Evolutionary conservation across 2,888 invertebrate genomes (phyloP).

Genomic region (Didymodactylos carnosus): DNA sequence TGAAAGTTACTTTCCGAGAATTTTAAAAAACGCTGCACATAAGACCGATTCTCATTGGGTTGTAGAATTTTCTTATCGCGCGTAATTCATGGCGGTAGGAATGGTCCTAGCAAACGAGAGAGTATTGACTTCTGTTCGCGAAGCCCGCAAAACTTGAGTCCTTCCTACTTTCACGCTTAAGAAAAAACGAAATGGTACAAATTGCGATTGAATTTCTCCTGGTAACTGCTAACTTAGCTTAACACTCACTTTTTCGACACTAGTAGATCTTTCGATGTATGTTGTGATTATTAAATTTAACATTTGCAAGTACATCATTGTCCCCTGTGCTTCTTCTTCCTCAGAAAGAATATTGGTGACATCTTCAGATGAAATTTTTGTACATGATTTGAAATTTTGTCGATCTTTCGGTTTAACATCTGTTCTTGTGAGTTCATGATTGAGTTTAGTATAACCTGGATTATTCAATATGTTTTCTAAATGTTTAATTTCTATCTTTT

Average conservation of each 20-base stretch:
- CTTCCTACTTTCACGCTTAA: too few species aligned
- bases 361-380: neutral
- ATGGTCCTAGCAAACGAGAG: too few species aligned
- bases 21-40: too few species aligned
- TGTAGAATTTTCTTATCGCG: too few species aligned
- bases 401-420: neutral
- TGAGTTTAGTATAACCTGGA: neutral
- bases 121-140: too few species aligned
- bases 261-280: neutral
- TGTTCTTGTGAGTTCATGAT: neutral
- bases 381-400: neutral
- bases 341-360: neutral
- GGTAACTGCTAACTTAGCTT: too few species aligned
- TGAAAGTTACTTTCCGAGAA: too few species aligned
- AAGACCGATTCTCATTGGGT: too few species aligned
- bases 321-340: neutral
- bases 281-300: neutral
- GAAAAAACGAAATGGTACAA: too few species aligned
- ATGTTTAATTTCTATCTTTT: neutral
- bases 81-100: too few species aligned
- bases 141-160: too few species aligned
- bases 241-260: neutral
- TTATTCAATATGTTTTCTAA: neutral
- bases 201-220: too few species aligned
- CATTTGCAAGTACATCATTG: neutral